Conservation (phyloP, 1,140 invertebrate species). For the Orius insidiosus region DNA sequence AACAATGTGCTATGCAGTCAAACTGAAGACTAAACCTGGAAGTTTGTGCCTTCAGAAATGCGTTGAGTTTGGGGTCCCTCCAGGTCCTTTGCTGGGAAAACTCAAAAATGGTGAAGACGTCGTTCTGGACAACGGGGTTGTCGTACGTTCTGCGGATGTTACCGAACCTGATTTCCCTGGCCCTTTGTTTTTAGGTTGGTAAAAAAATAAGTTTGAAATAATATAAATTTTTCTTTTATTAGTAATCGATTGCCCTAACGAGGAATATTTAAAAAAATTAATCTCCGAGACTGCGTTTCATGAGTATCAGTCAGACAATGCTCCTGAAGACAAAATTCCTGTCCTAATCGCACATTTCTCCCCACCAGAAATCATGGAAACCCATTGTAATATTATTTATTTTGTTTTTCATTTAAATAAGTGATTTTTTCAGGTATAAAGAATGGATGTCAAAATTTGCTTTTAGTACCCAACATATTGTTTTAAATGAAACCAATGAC, state of each 20-base stretch:
- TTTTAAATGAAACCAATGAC: no score
- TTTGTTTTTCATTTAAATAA: no score
- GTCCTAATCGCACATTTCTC: constrained; percentile 70
- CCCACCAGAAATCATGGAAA: constrained; percentile 43
- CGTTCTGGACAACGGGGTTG: constrained; percentile 49
- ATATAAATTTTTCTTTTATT: constrained; percentile 24
- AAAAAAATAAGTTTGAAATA: background rate
- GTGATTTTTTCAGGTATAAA: no score
- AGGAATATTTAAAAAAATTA: constrained; percentile 46
- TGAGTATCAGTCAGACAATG: constrained; percentile 32
- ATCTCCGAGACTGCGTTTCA: constrained; percentile 32
- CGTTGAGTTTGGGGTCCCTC: constrained; percentile 55
- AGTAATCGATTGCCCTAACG: constrained; percentile 68
- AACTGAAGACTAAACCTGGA: constrained; percentile 47
- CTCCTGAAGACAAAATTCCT: constrained; percentile 33
- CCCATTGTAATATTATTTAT: constrained; percentile 28
- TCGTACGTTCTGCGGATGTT: constrained; percentile 60
- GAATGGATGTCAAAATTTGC: no score
- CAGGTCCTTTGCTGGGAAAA: constrained; percentile 64
- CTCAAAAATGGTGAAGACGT: constrained; percentile 70
- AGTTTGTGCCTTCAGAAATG: constrained; percentile 63
- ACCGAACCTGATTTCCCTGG: constrained; percentile 50
- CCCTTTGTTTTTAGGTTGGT: constrained; percentile 49
- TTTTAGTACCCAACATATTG: no score
- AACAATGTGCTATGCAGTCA: constrained; percentile 31